Base-by-base conservation (phyloP, 1,140 invertebrate species). In the Antheraea mylitta region DNA sequence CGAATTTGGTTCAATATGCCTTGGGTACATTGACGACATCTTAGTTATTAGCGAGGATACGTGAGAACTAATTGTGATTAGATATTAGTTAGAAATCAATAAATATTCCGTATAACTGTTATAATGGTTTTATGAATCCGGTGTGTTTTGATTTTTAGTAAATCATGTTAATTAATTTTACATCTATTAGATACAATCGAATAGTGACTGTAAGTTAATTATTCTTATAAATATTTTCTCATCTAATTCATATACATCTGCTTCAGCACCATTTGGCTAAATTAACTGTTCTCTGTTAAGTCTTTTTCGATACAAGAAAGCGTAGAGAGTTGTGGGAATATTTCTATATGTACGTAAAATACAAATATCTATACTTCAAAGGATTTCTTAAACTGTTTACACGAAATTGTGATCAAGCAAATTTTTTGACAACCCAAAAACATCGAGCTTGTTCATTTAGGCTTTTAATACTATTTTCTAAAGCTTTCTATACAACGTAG, bases 391-490 rank as follows among this genome's bases (percentile, higher is more conserved):
- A 16, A 6, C 13, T 16, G 16, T 53, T 2, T 53, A 53, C 16
- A 53, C 16, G 45, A 53, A 53, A 42, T 42, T 64, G 63, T 42
- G 38, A 42, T 64, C 37, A 64, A 64, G 22, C 1, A n/a, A 48
- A 64, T 30, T 53, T 19, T 58, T 66, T 5, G 45, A 53, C 45
- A 53, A 53, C 45, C 13, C 18, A 18, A 59, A 19, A 76, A 71
- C 67, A 75, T 78, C 77, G 81, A 80, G 81, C 78, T 82, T 82
- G 71, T 80, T 74, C 78, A 67, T 69, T 76, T 82, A 80, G 71
- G 81, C 81, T 77, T 82, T 77, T 82, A 80, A 68, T 76, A 75
- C 75, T 76, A 64, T 82, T 82, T 82, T 82, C 78, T 82, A 82
- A 76, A 65, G 42, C 64, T 65, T 65, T 65, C 38, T 65, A 53